A percentile compares a stretch with the other conserved stretches of the same genome.
Evolutionary conservation across 2,113 vertebrate species (phyloP).

Genomic region (Hyperopisus bebe): DNA sequence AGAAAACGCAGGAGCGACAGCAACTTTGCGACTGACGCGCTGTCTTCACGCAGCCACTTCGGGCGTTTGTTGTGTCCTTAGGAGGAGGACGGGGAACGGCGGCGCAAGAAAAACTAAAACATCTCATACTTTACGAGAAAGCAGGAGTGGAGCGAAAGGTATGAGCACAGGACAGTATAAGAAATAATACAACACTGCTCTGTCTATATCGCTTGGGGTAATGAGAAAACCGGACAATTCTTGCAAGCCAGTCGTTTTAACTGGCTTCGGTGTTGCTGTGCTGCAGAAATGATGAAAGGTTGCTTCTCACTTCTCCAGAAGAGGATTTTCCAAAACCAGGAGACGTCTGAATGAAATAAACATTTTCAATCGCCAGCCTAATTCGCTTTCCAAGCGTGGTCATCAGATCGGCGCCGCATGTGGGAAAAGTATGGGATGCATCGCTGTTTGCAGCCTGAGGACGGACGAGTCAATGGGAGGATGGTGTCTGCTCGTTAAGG

Average conservation of each 20-base stretch:
- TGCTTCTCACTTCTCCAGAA: neutral
- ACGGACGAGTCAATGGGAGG: conserved; percentile 12
- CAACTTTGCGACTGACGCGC: conserved; percentile 36
- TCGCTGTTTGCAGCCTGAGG: neutral
- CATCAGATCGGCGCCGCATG: neutral
- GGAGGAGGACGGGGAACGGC: conserved; percentile 2
- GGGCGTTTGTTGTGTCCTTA: conserved; percentile 16
- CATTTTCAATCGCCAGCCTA: neutral
- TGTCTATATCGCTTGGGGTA: conserved; percentile 6
- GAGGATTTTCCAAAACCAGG: neutral
- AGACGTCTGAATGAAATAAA: conserved; percentile 3
- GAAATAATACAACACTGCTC: neutral
- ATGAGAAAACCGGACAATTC: conserved; percentile 10
- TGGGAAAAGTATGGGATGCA: conserved; percentile 6
- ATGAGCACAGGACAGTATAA: neutral
- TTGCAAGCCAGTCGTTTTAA: neutral
- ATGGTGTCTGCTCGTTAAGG: neutral
- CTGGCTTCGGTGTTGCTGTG: conserved; percentile 14
- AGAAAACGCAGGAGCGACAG: conserved; percentile 17
- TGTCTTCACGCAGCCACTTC: conserved; percentile 10
- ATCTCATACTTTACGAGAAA: conserved; percentile 2
- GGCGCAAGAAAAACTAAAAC: conserved; percentile 19
- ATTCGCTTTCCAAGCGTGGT: neutral
- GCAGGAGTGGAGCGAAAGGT: neutral
- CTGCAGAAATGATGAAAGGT: neutral